Evolutionary conservation across 2,113 vertebrate species (phyloP).

Genomic region (Leuciscus idus): DNA sequence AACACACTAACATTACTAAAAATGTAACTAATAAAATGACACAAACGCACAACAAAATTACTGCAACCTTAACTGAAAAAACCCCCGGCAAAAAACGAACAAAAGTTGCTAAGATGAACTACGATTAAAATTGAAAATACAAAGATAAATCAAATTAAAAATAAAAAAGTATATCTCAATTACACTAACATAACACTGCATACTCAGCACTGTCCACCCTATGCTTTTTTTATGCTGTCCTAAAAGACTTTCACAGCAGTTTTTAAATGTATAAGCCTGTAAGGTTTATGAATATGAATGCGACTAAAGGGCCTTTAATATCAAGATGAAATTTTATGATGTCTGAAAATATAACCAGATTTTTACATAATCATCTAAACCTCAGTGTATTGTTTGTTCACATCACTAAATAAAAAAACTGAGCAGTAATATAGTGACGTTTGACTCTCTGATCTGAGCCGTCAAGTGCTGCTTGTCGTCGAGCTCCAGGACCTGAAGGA

Average conservation of each 20-base stretch:
- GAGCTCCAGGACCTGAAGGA: constrained; percentile 82
- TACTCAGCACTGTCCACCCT: not conserved
- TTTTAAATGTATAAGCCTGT: not conserved
- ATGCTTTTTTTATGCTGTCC: no score
- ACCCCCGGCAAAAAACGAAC: no score
- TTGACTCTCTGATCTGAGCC: not conserved
- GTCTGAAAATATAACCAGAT: not conserved
- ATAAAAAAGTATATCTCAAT: no score
- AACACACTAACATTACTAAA: no score
- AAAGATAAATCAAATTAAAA: no score
- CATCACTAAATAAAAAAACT: not conserved
- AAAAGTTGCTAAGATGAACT: no score
- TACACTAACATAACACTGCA: not conserved
- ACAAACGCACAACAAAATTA: no score
- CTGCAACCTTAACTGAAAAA: no score
- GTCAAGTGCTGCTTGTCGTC: constrained; percentile 48
- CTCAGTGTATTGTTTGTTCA: not conserved
- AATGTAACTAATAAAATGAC: no score
- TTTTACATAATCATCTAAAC: not conserved
- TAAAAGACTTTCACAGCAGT: not conserved
- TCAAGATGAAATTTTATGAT: not conserved
- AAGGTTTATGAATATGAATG: not conserved
- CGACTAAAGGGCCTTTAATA: not conserved
- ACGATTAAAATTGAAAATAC: no score
- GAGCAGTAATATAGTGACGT: not conserved